Conservation (phyloP, 2,888 invertebrate species). For the Agrotis clavis region DNA sequence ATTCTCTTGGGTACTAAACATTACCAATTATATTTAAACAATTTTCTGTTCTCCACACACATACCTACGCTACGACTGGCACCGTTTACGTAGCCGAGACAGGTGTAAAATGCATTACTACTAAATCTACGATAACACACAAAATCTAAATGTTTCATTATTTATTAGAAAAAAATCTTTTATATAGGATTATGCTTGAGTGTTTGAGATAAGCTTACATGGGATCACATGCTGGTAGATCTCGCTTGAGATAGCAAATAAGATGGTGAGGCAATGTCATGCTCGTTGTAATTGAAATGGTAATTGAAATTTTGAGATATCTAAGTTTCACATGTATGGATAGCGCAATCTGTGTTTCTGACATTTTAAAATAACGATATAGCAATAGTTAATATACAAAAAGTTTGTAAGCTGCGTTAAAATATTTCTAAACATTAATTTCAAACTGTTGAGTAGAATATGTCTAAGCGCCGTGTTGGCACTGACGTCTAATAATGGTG, state of each 20-base stretch:
- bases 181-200: conserved; percentile 18
- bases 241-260: conserved; percentile 36
- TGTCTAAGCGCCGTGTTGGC: background rate
- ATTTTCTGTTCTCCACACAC: background rate
- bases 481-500: background rate
- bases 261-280: conserved; percentile 35
- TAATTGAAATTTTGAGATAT: background rate
- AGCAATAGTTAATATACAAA: background rate
- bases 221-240: conserved; percentile 48
- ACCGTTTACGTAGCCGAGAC: conserved; percentile 19
- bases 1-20: conserved; percentile 61
- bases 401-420: background rate
- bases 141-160: conserved; percentile 27
- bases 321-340: conserved; percentile 19
- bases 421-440: conserved; percentile 1
- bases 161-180: conserved; percentile 9
- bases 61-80: conserved; percentile 27
- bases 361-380: background rate
- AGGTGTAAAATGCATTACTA: conserved; percentile 40
- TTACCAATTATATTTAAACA: conserved; percentile 25
- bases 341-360: background rate
- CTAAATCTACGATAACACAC: conserved; percentile 47
- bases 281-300: conserved; percentile 21
- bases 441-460: background rate
- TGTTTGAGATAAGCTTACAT: conserved; percentile 46